phyloP scores from a whole-genome alignment of 2,113 vertebrate genomes.

The Urocitellus parryii region DNA sequence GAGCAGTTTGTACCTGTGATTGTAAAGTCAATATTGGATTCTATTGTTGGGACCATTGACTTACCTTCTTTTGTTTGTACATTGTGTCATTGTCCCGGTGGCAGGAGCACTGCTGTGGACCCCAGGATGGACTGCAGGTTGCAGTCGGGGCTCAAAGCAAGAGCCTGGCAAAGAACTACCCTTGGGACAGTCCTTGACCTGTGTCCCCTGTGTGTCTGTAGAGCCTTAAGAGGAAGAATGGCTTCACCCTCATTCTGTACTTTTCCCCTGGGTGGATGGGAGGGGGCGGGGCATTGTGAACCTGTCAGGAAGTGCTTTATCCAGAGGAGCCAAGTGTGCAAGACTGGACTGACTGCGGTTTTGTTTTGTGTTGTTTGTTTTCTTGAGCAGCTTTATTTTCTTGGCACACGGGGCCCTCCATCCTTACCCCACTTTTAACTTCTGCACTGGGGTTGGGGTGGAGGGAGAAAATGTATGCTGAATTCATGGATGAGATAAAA shows the following conservation, averaged over 20 bases:
- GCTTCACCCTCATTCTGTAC: constrained; percentile 91
- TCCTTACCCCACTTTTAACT: constrained; percentile 75
- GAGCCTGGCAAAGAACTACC: constrained; percentile 85
- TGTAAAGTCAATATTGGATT: constrained; percentile 93
- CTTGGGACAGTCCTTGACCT: constrained; percentile 88
- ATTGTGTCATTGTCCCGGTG: constrained; percentile 71
- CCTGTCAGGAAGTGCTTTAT: constrained; percentile 95
- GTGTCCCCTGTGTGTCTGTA: constrained; percentile 95
- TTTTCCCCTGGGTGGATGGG: constrained; percentile 34
- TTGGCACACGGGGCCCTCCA: constrained; percentile 55
- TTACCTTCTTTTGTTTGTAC: constrained; percentile 85
- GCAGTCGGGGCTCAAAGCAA: constrained; percentile 68
- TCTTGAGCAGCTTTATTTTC: constrained; percentile 45
- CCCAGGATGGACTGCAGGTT: constrained; percentile 82
- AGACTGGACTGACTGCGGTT: constrained; percentile 92
- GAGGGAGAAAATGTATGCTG: constrained; percentile 87
- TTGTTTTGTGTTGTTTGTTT: constrained; percentile 91
- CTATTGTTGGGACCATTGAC: constrained; percentile 91
- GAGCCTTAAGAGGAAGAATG: constrained; percentile 93
- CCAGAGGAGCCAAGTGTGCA: constrained; percentile 96
- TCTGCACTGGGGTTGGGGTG: constrained; percentile 83
- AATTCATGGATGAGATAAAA: constrained; percentile 83
- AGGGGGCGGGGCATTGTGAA: constrained; percentile 91
- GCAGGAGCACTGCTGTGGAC: constrained; percentile 83
- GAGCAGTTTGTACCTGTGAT: constrained; percentile 92